Conservation (phyloP, 1,140 invertebrate species). For the Zaprionus lachaisei region DNA sequence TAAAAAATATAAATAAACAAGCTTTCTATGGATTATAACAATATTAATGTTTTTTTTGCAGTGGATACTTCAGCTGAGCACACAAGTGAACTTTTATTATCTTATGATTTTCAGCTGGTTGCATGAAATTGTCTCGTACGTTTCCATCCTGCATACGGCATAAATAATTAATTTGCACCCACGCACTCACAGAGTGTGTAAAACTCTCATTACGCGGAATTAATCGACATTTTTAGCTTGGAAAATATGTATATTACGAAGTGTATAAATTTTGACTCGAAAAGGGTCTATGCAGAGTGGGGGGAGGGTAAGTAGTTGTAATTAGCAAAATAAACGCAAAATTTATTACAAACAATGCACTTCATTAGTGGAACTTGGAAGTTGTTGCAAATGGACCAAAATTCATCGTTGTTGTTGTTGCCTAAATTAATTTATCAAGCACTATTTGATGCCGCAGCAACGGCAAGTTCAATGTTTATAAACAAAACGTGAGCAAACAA, state of each 20-base stretch:
- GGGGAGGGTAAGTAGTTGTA: background rate
- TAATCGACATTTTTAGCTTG: too few relatives aligned
- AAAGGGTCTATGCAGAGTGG: background rate
- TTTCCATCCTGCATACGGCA: background rate
- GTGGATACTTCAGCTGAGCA: background rate
- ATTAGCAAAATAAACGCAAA: conserved; percentile 13
- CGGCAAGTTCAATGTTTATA: conserved; percentile 31
- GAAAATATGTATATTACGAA: background rate
- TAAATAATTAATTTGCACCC: conserved; percentile 12
- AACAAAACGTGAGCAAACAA: conserved; percentile 40
- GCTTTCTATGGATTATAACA: background rate
- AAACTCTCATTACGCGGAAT: background rate
- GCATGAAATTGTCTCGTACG: background rate
- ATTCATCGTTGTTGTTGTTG: background rate
- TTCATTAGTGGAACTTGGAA: conserved; percentile 6
- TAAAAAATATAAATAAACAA: background rate
- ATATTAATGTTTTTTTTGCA: background rate
- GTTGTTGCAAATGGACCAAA: background rate
- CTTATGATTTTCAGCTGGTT: background rate
- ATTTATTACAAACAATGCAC: conserved; percentile 33
- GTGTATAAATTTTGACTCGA: background rate
- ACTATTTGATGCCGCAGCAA: background rate
- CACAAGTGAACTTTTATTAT: background rate
- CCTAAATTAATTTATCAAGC: conserved; percentile 7
- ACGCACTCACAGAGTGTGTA: conserved; percentile 13